Evolutionary conservation across 1,140 invertebrate species (phyloP), one percentile per base, ranked within the genome.

Genomic region (Papilio xuthus): DNA sequence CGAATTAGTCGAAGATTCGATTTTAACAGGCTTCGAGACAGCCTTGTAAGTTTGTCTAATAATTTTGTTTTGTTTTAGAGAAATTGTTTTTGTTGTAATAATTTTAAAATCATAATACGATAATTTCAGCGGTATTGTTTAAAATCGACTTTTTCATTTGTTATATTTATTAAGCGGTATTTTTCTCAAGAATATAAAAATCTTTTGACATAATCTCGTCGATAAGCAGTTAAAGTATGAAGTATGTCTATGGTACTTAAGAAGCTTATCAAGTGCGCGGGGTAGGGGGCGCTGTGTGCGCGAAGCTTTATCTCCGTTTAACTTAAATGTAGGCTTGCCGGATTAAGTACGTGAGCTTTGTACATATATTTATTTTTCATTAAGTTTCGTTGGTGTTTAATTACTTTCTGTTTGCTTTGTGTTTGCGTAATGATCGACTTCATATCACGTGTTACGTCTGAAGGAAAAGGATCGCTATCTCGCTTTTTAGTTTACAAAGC

Each of bases 291-390:
- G 47, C 32, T 60, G 74, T 42, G 37, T 63, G 32, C 53, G n/a
- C n/a, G 13, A 60, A 18, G 73, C n/a, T 63, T 76, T 63, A 76
- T 76, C 72, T 56, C 74, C 74, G 74, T 42, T 76, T 76, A 23
- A 76, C 28, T 76, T 60, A 76, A 76, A 76, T 32, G 42, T 76
- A 63, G 74, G 74, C 74, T 28, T 37, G 53, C 13, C n/a, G 37
- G 74, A 75, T 76, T 63, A 20, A 63, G 32, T 37, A 28, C 23
- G 26, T 37, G 74, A 76, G 74, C 56, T 76, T 76, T 76, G 74
- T 76, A 56, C 56, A 76, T 56, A 76, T 60, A 76, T 76, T 42
- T 76, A 63, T 63, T 7, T 76, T 76, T 47, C 50, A 76, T 76
- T 76, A 76, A 76, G 74, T 76, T 63, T 76, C 12, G 71, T 26